Evolutionary conservation across 2,113 vertebrate genomes (phyloP).

Genomic region (Porphyrio hochstetteri): DNA sequence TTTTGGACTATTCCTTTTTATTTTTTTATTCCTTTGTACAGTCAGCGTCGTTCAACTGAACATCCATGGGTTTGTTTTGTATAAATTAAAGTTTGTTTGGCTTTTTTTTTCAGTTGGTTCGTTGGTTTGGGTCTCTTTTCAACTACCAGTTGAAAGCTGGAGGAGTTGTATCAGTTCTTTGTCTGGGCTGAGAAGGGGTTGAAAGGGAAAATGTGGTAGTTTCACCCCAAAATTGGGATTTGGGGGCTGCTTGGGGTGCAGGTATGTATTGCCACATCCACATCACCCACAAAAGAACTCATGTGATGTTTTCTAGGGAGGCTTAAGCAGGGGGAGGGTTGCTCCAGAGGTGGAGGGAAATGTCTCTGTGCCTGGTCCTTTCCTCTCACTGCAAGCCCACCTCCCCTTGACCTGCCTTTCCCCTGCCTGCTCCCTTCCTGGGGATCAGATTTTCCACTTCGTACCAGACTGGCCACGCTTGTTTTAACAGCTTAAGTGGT

Average conservation of each 20-base stretch:
- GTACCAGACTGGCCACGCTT: slow-evolving; percentile 60
- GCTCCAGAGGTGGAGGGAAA: background rate
- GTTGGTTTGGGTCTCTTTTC: slow-evolving; percentile 1
- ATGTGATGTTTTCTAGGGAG: accelerated
- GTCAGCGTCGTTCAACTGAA: slow-evolving; percentile 66
- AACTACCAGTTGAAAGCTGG: background rate
- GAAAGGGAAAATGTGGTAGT: background rate
- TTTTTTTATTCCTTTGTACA: slow-evolving; percentile 76
- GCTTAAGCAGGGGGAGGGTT: background rate
- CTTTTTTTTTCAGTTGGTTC: background rate
- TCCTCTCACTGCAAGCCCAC: background rate
- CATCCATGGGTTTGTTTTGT: slow-evolving; percentile 48
- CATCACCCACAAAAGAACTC: background rate
- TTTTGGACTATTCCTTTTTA: slow-evolving; percentile 27
- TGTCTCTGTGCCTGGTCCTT: background rate
- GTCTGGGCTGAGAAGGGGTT: background rate
- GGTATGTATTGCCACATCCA: background rate
- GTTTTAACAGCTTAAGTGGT: slow-evolving; percentile 66
- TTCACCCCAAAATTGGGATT: background rate
- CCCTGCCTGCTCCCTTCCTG: background rate
- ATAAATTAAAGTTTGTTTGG: slow-evolving; percentile 54
- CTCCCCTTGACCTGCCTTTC: slow-evolving; percentile 51
- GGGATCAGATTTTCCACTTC: slow-evolving; percentile 64
- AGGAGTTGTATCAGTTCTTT: accelerated
- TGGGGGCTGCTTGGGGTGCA: background rate